These are phyloP conservation scores for Congeria kusceri DNA, from an alignment of 2,888 invertebrate species.

Conservation along the genomic window DNA sequence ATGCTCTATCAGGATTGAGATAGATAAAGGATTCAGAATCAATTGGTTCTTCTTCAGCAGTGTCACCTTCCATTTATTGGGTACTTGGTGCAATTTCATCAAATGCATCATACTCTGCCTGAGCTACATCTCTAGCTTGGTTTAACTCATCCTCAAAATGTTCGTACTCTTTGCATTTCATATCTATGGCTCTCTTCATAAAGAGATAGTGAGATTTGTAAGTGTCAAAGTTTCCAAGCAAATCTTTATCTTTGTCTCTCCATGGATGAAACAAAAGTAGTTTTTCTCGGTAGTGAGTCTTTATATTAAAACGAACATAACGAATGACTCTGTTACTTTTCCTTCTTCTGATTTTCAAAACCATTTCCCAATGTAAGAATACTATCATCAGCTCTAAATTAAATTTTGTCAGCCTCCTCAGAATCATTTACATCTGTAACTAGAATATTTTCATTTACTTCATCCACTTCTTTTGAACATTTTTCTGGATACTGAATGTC, in stretches of 20 bases:
- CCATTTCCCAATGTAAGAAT: conserved; percentile 38
- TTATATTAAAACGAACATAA: conserved; percentile 41
- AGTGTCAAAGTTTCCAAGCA: conserved; percentile 31
- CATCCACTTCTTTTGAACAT: too few species aligned
- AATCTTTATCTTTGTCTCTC: conserved; percentile 49
- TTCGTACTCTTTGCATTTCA: conserved; percentile 46
- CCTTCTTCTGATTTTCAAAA: conserved; percentile 33
- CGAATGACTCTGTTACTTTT: conserved; percentile 31
- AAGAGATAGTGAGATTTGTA: conserved; percentile 42
- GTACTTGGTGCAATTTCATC: conserved; percentile 42
- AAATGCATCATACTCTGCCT: conserved; percentile 34
- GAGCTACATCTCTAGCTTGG: conserved; percentile 34
- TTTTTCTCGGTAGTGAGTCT: conserved; percentile 40
- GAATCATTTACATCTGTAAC: conserved; percentile 25
- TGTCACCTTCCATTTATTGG: conserved; percentile 43
- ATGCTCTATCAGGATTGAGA: conserved; percentile 45
- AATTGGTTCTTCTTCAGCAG: conserved; percentile 32
- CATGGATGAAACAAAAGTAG: conserved; percentile 46
- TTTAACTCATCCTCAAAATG: conserved; percentile 49
- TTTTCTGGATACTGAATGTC: conserved; percentile 13
- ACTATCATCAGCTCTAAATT: conserved; percentile 20
- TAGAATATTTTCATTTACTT: conserved; percentile 35
- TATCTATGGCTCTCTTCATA: conserved; percentile 15
- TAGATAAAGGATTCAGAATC: conserved; percentile 50
- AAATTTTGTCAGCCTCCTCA: background rate